phyloP scores from a whole-genome alignment of 2,888 invertebrate genomes.

The Eledone cirrhosa region DNA sequence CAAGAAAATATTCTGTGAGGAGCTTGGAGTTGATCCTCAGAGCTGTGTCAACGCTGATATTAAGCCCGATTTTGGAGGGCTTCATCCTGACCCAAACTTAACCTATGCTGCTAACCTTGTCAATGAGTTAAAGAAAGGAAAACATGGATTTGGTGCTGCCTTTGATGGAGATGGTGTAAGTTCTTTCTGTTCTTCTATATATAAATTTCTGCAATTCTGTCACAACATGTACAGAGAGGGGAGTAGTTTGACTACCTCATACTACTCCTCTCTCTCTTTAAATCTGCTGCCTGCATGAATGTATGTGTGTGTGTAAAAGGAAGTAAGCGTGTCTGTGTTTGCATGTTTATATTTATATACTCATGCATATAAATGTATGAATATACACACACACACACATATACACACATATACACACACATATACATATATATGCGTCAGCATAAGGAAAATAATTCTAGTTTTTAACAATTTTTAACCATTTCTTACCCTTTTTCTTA shows the following conservation, averaged over 20 bases:
- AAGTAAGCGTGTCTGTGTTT: too few relatives aligned
- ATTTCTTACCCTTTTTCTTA: neutral
- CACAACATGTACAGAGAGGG: too few relatives aligned
- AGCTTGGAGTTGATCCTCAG: conserved; percentile 79
- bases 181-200: conserved; percentile 20
- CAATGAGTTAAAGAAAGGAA: conserved; percentile 73
- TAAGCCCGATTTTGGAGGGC: conserved; percentile 94
- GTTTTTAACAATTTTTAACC: neutral
- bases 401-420: too few relatives aligned
- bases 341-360: too few relatives aligned
- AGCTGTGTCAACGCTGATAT: conserved; percentile 82
- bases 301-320: too few relatives aligned
- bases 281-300: too few relatives aligned
- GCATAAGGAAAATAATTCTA: neutral
- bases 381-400: too few relatives aligned
- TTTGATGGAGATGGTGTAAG: conserved; percentile 96
- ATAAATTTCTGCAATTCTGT: too few relatives aligned
- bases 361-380: too few relatives aligned
- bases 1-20: conserved; percentile 84
- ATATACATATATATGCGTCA: neutral
- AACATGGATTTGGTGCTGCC: conserved; percentile 88
- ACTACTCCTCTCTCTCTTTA: too few relatives aligned
- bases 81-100: conserved; percentile 94
- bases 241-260: too few relatives aligned
- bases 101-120: conserved; percentile 87